Base-by-base conservation (phyloP, 1,140 invertebrate genomes). In the Tetramorium simillimum region DNA sequence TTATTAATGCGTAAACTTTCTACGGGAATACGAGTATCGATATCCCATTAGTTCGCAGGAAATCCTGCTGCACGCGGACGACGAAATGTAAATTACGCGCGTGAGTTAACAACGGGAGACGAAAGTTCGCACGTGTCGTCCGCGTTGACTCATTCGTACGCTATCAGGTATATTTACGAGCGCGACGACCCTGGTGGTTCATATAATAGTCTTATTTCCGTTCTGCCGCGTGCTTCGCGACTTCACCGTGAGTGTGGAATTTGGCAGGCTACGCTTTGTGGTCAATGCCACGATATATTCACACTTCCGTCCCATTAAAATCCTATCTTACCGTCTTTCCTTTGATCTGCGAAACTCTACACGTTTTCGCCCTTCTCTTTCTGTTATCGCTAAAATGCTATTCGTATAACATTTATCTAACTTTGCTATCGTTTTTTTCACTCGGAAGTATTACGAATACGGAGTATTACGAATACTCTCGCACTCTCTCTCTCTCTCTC, bases 81-180 rank as follows among this genome's bases (percentile, higher is more conserved):
- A 7, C 76, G 43, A 69, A 28, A 40, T 49, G 77, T 72, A 75
- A 87, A 80, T 87, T 46, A 73, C 58, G 37, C 33, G 65, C 33
- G 65, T 9, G 49, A 65, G 33, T 63, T 60, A 49, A 65, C 18
- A 40, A 62, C 75, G 37, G 58, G 24, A 75, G 72, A 86, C 69
- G 46, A 56, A 56, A 69, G 62, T 56, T n/a, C 12, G 49, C 85
- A 43, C 58, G 46, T 21, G 40, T 58, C 75, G 49, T n/a, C n/a
- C 76, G 62, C 75, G 81, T 91, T 91, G 86, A 91, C 75, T 89
- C 90, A 90, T 86, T 69, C 51, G 76, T 16, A 43, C 51, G 51
- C 51, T 91, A 90, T 91, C 86, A 86, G 60, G 24, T 24, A 10
- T 40, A 63, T 88, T 70, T 70, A 65, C 72, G 78, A 88, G 80